Evolutionary conservation across 2,797 vertebrate species (phyloP), one percentile per base, ranked within the genome.

Genomic region (Artibeus jamaicensis): DNA sequence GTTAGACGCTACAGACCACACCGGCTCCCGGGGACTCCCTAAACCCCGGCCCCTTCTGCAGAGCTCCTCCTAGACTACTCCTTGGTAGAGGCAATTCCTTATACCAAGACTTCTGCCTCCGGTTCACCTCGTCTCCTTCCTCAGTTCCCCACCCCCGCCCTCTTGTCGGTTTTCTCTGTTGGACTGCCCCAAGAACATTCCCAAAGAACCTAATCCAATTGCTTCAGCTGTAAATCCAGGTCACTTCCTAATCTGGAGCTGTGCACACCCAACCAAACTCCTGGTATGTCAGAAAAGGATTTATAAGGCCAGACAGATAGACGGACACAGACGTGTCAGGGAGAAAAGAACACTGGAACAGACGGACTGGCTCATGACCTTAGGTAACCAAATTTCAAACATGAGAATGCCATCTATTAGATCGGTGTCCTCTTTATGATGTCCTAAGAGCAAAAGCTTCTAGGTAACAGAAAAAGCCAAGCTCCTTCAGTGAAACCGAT

Each of bases 401-500:
- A 71, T 18, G 48, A 92, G 77, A 77, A 55, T 22, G 24, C 6
- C 32, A 24, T 34, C 71, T 92, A 71, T 82, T 68, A 94, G n/a
- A 53, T 84, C 74, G 84, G 14, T 7, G 22, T 65, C 86, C 67
- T 91, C 83, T 65, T 92, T 50, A 93, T 16, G 42, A 82, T 19
- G 16, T 53, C 87, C 84, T 71, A 77, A 79, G 70, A 86, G 48
- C 70, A 92, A 94, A 93, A n/a, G 34, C 24, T 89, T 74, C 77
- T 85, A 37, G 53, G 46, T 67, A 93, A 96, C 37, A 95, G 85
- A 92, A 95, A 85, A 94, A 4, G 84, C 15, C 11, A 18, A 6
- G 29, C 18, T 67, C 10, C 57, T 48, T 55, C 78, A 34, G 24
- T 85, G 85, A 93, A 90, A 92, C 39, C 0, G 46, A 94, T 71